Evolutionary conservation across 2,797 vertebrate species (phyloP).

Genomic region (Cichlasoma orientale): DNA sequence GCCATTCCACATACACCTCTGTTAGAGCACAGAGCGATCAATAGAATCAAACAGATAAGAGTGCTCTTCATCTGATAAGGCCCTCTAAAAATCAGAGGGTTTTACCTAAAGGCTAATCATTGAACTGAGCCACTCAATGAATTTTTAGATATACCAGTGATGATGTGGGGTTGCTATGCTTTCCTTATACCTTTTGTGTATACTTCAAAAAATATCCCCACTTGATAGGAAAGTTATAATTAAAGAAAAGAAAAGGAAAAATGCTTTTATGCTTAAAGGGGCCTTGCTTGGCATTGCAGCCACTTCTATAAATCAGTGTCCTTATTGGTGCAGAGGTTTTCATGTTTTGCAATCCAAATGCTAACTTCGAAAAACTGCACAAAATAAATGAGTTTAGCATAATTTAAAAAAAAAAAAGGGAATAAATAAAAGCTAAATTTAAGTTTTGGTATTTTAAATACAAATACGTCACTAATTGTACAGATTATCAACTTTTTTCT

Average conservation of each 20-base stretch:
- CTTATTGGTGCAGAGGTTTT: neutral
- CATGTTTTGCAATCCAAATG: neutral
- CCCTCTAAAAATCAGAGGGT: conserved; percentile 43
- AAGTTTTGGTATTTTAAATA: neutral
- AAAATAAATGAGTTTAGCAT: neutral
- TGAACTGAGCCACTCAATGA: conserved; percentile 50
- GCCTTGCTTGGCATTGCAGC: neutral
- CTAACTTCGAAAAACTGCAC: neutral
- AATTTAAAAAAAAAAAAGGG: neutral
- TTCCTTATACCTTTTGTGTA: neutral
- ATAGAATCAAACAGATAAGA: conserved; percentile 80
- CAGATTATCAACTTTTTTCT: neutral
- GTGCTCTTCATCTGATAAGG: conserved; percentile 79
- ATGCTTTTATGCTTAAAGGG: neutral
- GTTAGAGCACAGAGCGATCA: conserved; percentile 69
- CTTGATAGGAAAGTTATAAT: neutral
- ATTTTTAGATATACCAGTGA: conserved; percentile 31
- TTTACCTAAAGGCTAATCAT: conserved; percentile 61
- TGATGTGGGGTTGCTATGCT: conserved; percentile 11
- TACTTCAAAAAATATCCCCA: neutral
- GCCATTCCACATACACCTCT: conserved; percentile 58
- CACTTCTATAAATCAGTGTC: neutral
- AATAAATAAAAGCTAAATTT: neutral
- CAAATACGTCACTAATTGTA: neutral
- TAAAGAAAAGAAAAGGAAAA: neutral